Evolutionary conservation across 2,113 vertebrate species (phyloP), one percentile per base, ranked within the genome.

Genomic region (Labeo rohita): DNA sequence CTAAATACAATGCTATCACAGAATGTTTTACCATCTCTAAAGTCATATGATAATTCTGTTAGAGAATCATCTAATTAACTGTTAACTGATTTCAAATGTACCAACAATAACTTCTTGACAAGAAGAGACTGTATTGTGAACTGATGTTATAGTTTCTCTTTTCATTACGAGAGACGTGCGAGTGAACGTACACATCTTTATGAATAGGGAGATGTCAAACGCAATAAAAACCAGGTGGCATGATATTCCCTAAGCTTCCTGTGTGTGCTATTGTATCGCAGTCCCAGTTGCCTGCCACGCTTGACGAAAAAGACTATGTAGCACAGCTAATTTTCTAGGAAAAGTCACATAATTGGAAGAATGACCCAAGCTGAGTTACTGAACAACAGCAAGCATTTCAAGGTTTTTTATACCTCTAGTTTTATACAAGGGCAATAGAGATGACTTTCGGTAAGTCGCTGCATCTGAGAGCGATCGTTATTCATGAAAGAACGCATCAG

Each of bases 401-500:
- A 85, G 54, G 84, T 10, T 47, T 66, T 23, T n/a, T 61, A 70
- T 75, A 23, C 10, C 4, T 72, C 49, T 73, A 85, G 68, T 85
- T 70, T 87, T 61, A 49, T 45, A 80, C 82, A 45, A 85, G 83
- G 68, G 80, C 61, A 23, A 77, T 59, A 50, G 56, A 81, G 47
- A 59, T 59, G 50, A 73, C 36, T 85, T 75, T 85, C 68, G 65
- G 50, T 79, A 83, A 79, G 87, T 85, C 63, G 81, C 47, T 45
- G 77, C 52, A 61, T 68, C 72, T 39, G 36, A 81, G 74, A 88
- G 79, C 16, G 54, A 39, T 54, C 61, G 52, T 84, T 83, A 84
- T 85, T 86, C 87, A 86, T 79, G 80, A 79, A 84, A 59, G 68
- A 85, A 85, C 21, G 82, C 82, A 87, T 85, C 80, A 81, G 83